Conservation (phyloP, 1,140 invertebrate species). For the Drosophila lowei region DNA sequence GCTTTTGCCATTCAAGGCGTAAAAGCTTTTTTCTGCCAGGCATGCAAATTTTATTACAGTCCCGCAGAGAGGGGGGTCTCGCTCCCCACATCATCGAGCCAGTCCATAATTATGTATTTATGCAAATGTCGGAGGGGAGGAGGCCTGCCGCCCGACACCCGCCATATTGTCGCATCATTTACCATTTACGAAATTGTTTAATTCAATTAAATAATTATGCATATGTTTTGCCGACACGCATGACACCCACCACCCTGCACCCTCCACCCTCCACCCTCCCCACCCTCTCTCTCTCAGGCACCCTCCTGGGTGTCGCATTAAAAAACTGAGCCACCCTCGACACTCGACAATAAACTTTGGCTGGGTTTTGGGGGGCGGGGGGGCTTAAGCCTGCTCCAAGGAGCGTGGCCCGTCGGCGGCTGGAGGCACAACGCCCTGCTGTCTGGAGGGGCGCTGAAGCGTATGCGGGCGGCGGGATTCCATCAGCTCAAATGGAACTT, state of each 20-base stretch:
- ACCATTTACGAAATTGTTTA: constrained; percentile 65
- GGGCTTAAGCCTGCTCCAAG: constrained; percentile 61
- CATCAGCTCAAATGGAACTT: constrained; percentile 59
- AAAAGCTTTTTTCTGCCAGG: constrained; percentile 50
- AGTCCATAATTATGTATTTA: constrained; percentile 74
- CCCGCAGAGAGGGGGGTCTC: no score
- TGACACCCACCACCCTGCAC: constrained; percentile 15
- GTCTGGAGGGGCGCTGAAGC: background rate
- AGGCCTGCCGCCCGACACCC: no score
- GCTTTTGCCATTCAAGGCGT: constrained; percentile 1
- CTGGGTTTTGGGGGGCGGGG: constrained; percentile 5
- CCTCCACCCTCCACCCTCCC: constrained; percentile 9
- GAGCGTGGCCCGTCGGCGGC: constrained; percentile 55
- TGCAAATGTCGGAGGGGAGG: no score
- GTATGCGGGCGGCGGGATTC: constrained; percentile 29
- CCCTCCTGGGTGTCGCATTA: constrained; percentile 43
- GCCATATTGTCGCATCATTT: constrained; percentile 78
- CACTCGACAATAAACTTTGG: constrained; percentile 62
- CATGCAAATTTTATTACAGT: constrained; percentile 52
- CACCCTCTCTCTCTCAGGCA: constrained; percentile 5
- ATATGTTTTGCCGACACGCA: constrained; percentile 66
- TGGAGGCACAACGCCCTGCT: background rate
- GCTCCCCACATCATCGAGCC: constrained; percentile 14
- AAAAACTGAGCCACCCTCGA: constrained; percentile 55
- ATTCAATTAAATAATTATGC: constrained; percentile 81